Evolutionary conservation across 2,113 vertebrate species (phyloP), one percentile per base, ranked within the genome.

Genomic region (Nannobrachium achirus): DNA sequence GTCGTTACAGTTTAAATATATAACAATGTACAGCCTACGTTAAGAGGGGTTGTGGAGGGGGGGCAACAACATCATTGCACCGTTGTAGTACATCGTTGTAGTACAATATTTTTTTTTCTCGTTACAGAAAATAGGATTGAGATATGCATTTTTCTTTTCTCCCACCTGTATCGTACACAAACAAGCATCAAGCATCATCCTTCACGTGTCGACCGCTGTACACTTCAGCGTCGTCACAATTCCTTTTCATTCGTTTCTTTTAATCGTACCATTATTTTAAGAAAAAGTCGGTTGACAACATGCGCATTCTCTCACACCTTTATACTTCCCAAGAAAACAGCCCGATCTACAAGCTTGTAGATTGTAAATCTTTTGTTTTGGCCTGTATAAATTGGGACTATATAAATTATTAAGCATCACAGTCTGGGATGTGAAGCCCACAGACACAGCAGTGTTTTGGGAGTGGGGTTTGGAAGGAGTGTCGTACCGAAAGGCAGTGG

Each of bases 261-360:
- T 74, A 15, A 75, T 76, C 41, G 42, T 77, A 84, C 71, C 66
- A 0, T n/a, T 75, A 78, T 51, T 56, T 72, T 84, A 79, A 60
- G 7, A 40, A 66, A 66, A 55, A 41, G 9, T 74, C n/a, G 42
- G 57, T 49, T 19, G 18, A 66, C 63, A 57, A 65, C 89, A 89
- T 91, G 85, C 89, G 87, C 80, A 75, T 76, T 78, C 78, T 69
- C 74, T 70, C 76, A 62, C 58, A 50, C 74, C 69, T 64, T 72
- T 63, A 48, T 33, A 33, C 25, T 33, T 33, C 4, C 2, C 2
- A 25, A 25, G 2, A 25, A 25, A 33, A 33, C 25, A 33, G 1
- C n/a, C n/a, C 2, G 25, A 33, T 33, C 25, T 33, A 33, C 25
- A 33, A 33, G 25, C 1, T 33, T 33, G 25, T 33, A 33, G 3